phyloP scores from a whole-genome alignment of 2,888 invertebrate species.

The Sialis lutaria region DNA sequence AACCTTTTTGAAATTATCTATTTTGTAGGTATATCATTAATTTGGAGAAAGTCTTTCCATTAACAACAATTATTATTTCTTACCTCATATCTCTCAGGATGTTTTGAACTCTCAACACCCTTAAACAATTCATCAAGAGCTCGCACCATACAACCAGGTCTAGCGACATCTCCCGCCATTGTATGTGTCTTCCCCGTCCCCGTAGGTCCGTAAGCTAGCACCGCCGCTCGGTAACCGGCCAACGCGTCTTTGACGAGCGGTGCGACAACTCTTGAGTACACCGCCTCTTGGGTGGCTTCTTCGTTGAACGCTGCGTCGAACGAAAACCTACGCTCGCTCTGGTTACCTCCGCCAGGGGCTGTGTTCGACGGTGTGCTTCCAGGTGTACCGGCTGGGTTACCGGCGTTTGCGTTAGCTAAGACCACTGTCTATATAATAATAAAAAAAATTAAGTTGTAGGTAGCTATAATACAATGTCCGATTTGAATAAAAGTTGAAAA shows the following conservation, averaged over 20 bases:
- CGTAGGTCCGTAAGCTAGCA: conserved; percentile 90
- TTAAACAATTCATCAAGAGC: conserved; percentile 71
- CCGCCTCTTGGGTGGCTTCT: conserved; percentile 68
- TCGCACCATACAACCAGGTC: conserved; percentile 75
- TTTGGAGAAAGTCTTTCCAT: too few species aligned
- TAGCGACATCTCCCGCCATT: conserved; percentile 53
- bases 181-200: conserved; percentile 87
- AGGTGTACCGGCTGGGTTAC: conserved; percentile 12
- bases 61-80: conserved; percentile 14
- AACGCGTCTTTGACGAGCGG: conserved; percentile 74
- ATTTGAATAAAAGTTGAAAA: neutral
- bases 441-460: conserved; percentile 3
- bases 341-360: conserved; percentile 26
- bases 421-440: conserved; percentile 38
- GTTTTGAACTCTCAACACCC: conserved; percentile 39
- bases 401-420: conserved; percentile 42
- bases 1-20: too few species aligned
- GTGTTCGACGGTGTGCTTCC: too few species aligned
- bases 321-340: conserved; percentile 59
- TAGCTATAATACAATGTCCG: neutral
- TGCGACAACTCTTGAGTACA: conserved; percentile 75
- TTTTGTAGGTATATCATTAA: too few species aligned
- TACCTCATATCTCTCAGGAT: conserved; percentile 43
- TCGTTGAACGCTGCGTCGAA: conserved; percentile 85
- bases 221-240: conserved; percentile 82